Evolutionary conservation across 2,113 vertebrate species (phyloP).

Genomic region (Marmota monax): DNA sequence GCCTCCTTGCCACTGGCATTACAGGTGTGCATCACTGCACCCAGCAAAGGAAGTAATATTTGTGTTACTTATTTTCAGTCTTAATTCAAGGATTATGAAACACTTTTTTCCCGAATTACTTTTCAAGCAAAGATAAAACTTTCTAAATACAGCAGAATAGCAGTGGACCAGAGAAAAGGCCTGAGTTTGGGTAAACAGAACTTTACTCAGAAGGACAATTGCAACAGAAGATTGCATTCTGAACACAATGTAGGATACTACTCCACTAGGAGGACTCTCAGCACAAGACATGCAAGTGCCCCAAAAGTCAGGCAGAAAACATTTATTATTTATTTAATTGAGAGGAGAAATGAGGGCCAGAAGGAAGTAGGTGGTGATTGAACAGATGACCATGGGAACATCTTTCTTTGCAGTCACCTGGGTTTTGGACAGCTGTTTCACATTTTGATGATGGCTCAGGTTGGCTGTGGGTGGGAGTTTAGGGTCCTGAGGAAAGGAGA

Average conservation of each 20-base stretch:
- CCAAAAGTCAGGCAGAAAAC: background rate
- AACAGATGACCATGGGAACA: background rate
- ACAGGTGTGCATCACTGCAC: too few relatives aligned
- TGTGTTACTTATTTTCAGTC: conserved; percentile 34
- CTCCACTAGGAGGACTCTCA: background rate
- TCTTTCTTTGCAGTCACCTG: background rate
- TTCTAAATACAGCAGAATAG: background rate
- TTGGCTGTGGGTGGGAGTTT: background rate
- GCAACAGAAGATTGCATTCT: background rate
- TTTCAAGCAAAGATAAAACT: background rate
- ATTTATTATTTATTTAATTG: background rate
- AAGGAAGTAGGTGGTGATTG: background rate
- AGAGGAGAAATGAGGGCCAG: background rate
- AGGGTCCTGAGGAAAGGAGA: background rate
- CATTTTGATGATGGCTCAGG: background rate
- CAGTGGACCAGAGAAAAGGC: background rate
- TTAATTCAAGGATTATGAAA: background rate
- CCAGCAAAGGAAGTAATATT: background rate
- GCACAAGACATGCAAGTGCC: background rate
- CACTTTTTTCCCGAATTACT: background rate
- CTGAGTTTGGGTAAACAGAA: background rate
- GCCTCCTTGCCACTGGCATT: too few relatives aligned
- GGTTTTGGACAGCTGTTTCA: background rate
- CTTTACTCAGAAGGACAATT: background rate
- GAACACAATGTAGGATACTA: background rate